Base-by-base conservation (phyloP, 2,797 vertebrate genomes). In the Betta splendens region DNA sequence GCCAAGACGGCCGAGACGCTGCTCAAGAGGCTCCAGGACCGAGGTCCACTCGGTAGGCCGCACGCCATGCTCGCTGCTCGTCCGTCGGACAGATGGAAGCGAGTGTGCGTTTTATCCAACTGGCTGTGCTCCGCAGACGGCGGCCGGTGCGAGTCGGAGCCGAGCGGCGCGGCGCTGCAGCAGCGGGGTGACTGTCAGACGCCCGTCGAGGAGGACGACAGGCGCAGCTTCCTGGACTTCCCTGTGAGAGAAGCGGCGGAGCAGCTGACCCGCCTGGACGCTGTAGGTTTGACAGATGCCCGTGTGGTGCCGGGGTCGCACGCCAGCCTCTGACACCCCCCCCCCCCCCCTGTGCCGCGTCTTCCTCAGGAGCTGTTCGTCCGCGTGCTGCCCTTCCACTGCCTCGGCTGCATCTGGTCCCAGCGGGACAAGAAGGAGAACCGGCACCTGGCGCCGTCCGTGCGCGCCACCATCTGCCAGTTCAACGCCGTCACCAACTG, bases 401-500 rank as follows among this genome's bases (percentile, higher is more conserved):
- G 95, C 69, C 85, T 96, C 43, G 95, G 95, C 64, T 95, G 94
- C 1, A 60, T 96, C 72, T 97, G 95, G 95, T 96, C 95, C 2
- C 95, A 95, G 57, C 89, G 95, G 0, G 95, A 95, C 89, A 94
- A 94, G 81, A 94, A 95, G 0, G 93, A 94, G 54, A 93, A 92
- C 26, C 64, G 74, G 2, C 86, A 87, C 49, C 43, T 89, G 21
- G 91, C 92, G 0, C 90, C 94, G 0, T 93, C 87, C 0, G 91
- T 97, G 57, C 92, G 94, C 0, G 95, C 95, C 85, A 97, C 95
- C 2, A 94, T 97, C 48, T 89, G 92, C 45, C 95, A 96, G 87
- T 97, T 97, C 82, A 97, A 97, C 54, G 68, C 87, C 0, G 85
- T 96, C 80, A 94, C 93, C 5, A 92, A 93, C 78, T 87, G 91